Base-by-base conservation (phyloP, 2,113 vertebrate genomes). In the Cisticola juncidis region DNA sequence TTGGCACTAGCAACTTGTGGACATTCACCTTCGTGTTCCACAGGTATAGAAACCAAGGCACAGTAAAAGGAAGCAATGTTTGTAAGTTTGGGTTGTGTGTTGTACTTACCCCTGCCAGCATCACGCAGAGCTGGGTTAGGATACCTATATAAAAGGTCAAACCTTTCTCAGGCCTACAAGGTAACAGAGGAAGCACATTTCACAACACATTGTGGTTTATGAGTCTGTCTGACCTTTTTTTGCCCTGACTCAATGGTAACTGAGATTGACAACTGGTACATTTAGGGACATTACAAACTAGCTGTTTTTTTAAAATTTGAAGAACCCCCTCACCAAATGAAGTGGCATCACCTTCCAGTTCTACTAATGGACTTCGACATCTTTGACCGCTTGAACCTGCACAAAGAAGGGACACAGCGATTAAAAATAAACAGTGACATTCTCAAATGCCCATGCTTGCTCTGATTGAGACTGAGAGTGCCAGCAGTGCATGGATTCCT, bases 391-490 rank as follows among this genome's bases (percentile, higher is more conserved):
- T 83, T 98, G 98, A 98, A 98, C 98, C 97, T 94, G 94, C 95
- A 38, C 58, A 80, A 96, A 95, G 95, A 95, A 94, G 64, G 95
- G 94, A 96, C 96, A 95, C 53, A 93, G 97, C 97, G 96, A 97
- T 96, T 98, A 90, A 97, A 98, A 97, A 98, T 98, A 98, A 98
- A 98, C 97, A 98, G 92, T 96, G 92, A 85, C 94, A 90, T 98
- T 98, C 96, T 96, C 94, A 85, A 95, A 95, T 56, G 45, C 97
- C 97, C 86, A 17, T 96, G 71, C 92, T 85, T 73, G 91, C 91
- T 90, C 66, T 96, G 95, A 97, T 95, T 96, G 96, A 97, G 96
- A 86, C 85, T 88, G 96, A 68, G 97, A 89, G 94, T 91, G 88
- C 94, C 96, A 86, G 86, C 96, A 91, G 95, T 80, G 96, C 83